Evolutionary conservation across 2,797 vertebrate genomes (phyloP), one percentile per base, ranked within the genome.

Genomic region (Sebastes iracundus): DNA sequence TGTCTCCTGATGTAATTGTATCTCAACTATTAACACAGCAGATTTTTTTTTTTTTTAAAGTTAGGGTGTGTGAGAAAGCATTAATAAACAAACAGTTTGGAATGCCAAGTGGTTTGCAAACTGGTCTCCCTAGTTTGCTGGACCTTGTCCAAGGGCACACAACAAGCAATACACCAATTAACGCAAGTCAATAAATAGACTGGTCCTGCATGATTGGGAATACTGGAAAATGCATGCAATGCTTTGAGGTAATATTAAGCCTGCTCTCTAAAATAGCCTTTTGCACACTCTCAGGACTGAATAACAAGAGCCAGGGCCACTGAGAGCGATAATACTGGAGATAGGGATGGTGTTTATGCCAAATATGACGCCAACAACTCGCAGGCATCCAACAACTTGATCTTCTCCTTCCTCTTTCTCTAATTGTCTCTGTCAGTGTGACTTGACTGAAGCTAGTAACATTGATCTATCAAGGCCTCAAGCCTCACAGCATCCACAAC

Each of bases 101-200:
- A 86, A 84, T 69, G 56, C 46, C 6, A 7, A 28, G 2, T 27
- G 27, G 72, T 87, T 79, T 87, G 52, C 23, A 84, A 71, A 68
- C 69, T 52, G 28, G 65, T 77, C 71, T 75, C n/a, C n/a, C 75
- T 38, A 32, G 49, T 65, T 42, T 32, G 27, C 65, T 82, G 75
- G 49, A 82, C 63, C n/a, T 9, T 53, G 18, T 77, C 72, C 80
- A 83, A 84, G 61, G 72, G 46, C 73, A 84, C 61, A 56, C 56
- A 74, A 75, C 72, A 64, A 38, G 69, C 72, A 76, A 58, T 65
- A 27, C 32, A 62, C 74, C 75, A 88, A 83, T 89, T 85, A 84
- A 83, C 71, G 16, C 75, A 53, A 61, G 83, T 88, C 76, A 91
- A 82, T 86, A 91, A 92, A 91, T 88, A 90, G 87, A 87, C 55